Base-by-base conservation (phyloP, 1,140 invertebrate species). In the Phymorhynchus buccinoides region DNA sequence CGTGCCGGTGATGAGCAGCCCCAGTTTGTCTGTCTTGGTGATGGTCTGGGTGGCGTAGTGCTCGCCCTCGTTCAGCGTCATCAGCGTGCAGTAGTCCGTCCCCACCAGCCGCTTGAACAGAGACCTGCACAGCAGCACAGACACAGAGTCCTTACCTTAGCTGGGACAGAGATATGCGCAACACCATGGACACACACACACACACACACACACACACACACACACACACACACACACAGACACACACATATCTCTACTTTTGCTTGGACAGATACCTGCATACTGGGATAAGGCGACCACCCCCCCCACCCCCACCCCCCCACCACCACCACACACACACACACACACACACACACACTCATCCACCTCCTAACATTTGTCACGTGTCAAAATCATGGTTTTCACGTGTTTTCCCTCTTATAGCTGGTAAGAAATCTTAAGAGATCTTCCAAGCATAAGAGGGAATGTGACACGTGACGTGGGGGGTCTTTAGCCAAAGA, bases 11-110 rank as follows among this genome's bases (percentile, higher is more conserved):
- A 97, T 94, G 18, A 97, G 93, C 0, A 98, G 89, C 0, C 96
- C 96, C 0, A 97, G 93, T 86, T 97, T 94, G 90, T 97, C 97
- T 0, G 96, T 97, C 87, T 96, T 95, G 0, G 97, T 97, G 14
- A 98, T 94, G 92, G 97, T 96, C 93, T 97, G 96, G 94, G 97
- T 96, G 9, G 97, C 97, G 90, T 98, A 98, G 1, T 96, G 96
- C 92, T 97, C 97, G 0, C 97, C 94, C 0, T 96, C 96, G 88
- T 97, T 96, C 2, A 97, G 91, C 0, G 96, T 96, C 95, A 97
- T 96, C 86, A 97, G 95, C 85, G 96, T 96, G 0, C 96, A 96
- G 89, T 96, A 96, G 90, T 97, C 96, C 0, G 96, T 94, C 3
- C 96, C 95, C 0, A 97, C 96, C 90, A 97, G 95, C 88, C 96